Percentiles rank a stretch among this genome's conserved stretches.
Evolutionary conservation across 2,888 invertebrate genomes (phyloP).

Genomic region (Ophion ellenae): DNA sequence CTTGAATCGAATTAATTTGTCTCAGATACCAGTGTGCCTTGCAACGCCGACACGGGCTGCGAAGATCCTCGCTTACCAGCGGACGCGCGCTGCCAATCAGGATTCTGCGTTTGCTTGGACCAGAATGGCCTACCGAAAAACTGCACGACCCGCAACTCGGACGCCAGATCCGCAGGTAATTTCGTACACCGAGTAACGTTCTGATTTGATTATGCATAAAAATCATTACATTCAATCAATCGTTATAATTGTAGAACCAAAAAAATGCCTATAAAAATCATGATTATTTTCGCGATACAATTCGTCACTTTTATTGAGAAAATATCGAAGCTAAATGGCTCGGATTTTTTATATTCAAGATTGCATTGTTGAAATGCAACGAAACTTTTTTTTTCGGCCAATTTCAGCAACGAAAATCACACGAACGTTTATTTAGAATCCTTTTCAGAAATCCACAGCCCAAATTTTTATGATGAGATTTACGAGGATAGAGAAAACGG

Average conservation of each 20-base stretch:
- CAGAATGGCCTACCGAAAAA: conserved; percentile 7
- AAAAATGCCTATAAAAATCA: not conserved
- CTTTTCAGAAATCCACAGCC: not conserved
- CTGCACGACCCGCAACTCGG: conserved; percentile 57
- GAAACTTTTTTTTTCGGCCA: not conserved
- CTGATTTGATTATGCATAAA: not conserved
- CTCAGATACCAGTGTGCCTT: conserved; percentile 64
- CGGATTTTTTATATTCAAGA: not conserved
- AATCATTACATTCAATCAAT: not conserved
- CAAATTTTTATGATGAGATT: not conserved
- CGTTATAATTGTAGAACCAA: not conserved
- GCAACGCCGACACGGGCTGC: conserved; percentile 57
- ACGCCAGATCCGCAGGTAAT: conserved; percentile 37
- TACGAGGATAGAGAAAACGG: no score
- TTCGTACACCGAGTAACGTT: not conserved
- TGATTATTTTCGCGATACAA: not conserved
- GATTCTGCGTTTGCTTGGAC: conserved; percentile 68
- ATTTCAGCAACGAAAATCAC: not conserved
- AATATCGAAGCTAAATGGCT: not conserved
- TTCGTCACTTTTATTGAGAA: not conserved
- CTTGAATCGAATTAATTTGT: not conserved
- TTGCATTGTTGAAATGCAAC: not conserved
- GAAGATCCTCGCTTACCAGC: not conserved
- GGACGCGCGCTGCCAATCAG: conserved; percentile 60
- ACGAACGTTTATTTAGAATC: not conserved